Base-by-base conservation (phyloP, 2,797 vertebrate species). In the Sebastes matsubarae region DNA sequence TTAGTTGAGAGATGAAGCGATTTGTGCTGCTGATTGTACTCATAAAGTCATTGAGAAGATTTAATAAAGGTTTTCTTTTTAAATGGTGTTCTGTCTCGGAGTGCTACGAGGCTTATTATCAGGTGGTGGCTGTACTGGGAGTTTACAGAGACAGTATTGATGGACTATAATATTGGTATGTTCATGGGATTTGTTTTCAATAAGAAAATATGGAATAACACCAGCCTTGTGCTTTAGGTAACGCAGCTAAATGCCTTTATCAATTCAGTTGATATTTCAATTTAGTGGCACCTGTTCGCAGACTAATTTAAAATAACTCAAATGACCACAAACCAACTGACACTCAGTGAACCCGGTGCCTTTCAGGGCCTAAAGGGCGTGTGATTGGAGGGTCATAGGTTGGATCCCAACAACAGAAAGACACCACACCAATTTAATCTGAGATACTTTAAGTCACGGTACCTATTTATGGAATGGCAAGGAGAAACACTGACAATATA, bases 11-110 rank as follows among this genome's bases (percentile, higher is more conserved):
- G 75, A 82, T 87, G 34, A 83, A 38, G 46, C 20, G 34, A 77
- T 84, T 78, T 72, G 75, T 70, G 80, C 67, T 58, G 54, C 72
- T 87, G 75, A 86, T 84, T 89, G 58, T n/a, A 34, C 77, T 60
- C 34, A 14, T 75, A 34, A 71, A 75, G 75, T 68, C 65, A 85
- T 71, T 68, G 52, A 79, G 65, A 34, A 82, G 61, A 88, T 83
- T 80, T 77, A 80, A 81, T 85, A 81, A 77, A 86, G 27, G 22
- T 29, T 57, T 64, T 50, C n/a, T 71, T 77, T 18, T 64, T 16
- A 20, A 64, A 72, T 70, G 42, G 34, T 77, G 66, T 52, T 74
- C 18, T 69, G 46, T 61, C 12, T 61, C 25, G 5, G 46, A 42
- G 64, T 5, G 20, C 46, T 12, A 2, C 50, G 27, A 70, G 38